These are phyloP conservation scores for Podilymbus podiceps DNA, from an alignment of 2,113 vertebrate genomes.

Conservation along the genomic window DNA sequence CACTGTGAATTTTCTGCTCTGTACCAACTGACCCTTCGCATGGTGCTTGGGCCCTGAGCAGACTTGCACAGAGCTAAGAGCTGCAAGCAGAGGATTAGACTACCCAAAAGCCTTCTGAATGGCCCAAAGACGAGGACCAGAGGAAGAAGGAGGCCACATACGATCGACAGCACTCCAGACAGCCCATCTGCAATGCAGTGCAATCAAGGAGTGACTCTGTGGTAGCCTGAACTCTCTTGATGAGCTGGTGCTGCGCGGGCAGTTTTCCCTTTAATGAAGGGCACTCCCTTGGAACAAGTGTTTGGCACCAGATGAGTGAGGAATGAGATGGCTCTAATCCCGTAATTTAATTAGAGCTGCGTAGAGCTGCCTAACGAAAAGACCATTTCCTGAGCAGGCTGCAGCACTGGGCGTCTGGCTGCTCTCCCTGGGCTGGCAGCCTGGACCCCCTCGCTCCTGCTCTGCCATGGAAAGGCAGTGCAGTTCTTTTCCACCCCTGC, in stretches of 20 bases:
- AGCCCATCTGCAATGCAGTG: conserved; percentile 23
- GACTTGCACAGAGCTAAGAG: neutral
- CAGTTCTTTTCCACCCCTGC: neutral
- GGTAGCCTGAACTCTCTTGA: neutral
- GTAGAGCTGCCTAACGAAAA: neutral
- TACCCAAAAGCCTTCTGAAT: neutral
- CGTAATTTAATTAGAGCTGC: conserved; percentile 48
- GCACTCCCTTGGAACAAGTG: conserved; percentile 40
- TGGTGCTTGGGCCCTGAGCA: neutral
- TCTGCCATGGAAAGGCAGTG: neutral
- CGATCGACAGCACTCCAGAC: neutral
- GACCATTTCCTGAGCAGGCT: conserved; percentile 27
- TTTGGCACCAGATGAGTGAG: conserved; percentile 50
- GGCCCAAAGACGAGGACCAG: neutral
- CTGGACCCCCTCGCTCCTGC: neutral
- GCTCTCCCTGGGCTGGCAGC: neutral
- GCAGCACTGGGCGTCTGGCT: neutral
- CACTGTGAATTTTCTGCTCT: neutral
- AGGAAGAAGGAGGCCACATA: neutral
- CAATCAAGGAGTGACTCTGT: neutral
- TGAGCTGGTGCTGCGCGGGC: neutral
- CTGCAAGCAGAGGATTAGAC: neutral
- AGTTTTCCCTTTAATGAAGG: conserved; percentile 20
- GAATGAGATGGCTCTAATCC: conserved; percentile 59
- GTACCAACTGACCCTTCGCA: neutral